Evolutionary conservation across 2,797 vertebrate genomes (phyloP).

Genomic region (Eutrigla gurnardus): DNA sequence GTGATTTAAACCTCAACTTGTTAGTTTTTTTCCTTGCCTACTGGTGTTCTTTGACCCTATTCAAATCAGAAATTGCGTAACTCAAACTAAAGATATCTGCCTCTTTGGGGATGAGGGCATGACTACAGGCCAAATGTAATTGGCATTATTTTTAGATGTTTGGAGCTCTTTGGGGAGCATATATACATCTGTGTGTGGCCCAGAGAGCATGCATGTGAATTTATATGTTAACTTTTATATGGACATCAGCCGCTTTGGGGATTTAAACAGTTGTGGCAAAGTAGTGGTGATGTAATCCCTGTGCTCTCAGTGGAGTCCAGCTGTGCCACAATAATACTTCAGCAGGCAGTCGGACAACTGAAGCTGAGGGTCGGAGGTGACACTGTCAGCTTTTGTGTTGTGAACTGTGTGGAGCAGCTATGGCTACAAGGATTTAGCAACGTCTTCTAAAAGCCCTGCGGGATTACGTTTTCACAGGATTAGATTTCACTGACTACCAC

Average conservation of each 20-base stretch:
- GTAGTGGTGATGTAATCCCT: slow-evolving; percentile 57
- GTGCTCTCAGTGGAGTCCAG: slow-evolving; percentile 51
- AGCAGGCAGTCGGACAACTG: slow-evolving; percentile 39
- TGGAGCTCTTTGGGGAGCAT: slow-evolving; percentile 2
- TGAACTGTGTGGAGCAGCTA: slow-evolving; percentile 51
- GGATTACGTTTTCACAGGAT: slow-evolving; percentile 68
- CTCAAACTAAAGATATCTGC: slow-evolving; percentile 10
- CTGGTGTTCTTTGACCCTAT: not conserved
- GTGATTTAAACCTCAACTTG: not conserved
- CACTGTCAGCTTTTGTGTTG: slow-evolving; percentile 55
- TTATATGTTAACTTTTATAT: slow-evolving; percentile 7
- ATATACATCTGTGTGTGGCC: slow-evolving; percentile 7
- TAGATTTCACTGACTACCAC: slow-evolving; percentile 54
- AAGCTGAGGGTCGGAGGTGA: slow-evolving; percentile 57
- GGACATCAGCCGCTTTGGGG: slow-evolving; percentile 17
- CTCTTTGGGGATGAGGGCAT: not conserved
- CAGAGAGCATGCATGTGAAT: slow-evolving; percentile 1
- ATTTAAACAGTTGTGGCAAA: slow-evolving; percentile 43
- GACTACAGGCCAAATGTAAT: slow-evolving; percentile 14
- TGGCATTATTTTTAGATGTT: slow-evolving; percentile 18
- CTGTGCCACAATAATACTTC: slow-evolving; percentile 57
- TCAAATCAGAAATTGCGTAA: not conserved
- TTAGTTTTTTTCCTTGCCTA: not conserved
- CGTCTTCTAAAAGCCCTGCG: slow-evolving; percentile 45
- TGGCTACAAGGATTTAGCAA: slow-evolving; percentile 62